These are phyloP conservation scores for Eristalis intricaria DNA, from an alignment of 2,888 invertebrate species.

Conservation along the genomic window DNA sequence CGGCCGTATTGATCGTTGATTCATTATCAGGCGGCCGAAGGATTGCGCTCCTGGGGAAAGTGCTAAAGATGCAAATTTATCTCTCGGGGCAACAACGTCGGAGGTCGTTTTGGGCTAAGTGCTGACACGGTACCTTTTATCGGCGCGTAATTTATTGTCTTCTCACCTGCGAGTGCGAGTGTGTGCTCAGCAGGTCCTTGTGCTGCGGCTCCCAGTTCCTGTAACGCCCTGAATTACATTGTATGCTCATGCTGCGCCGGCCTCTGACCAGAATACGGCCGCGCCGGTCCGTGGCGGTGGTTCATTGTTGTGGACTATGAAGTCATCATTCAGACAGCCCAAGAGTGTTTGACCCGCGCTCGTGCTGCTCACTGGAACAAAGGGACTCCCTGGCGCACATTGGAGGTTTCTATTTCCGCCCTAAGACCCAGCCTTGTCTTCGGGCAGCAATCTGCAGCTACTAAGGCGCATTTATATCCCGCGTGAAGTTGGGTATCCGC, in stretches of 20 bases:
- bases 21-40: not conserved
- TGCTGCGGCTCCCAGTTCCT: constrained; percentile 23
- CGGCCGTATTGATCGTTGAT: constrained; percentile 32
- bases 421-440: constrained; percentile 2
- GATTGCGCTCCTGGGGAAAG: constrained; percentile 36
- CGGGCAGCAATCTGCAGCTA: constrained; percentile 40
- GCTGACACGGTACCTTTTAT: constrained; percentile 7
- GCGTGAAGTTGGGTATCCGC: constrained; percentile 18
- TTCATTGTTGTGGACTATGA: constrained; percentile 25
- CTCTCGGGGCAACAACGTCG: constrained; percentile 13
- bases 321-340: constrained; percentile 60
- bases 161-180: not conserved
- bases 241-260: not conserved
- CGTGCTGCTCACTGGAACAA: constrained; percentile 52
- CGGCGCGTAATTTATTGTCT: constrained; percentile 11
- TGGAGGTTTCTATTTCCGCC: constrained; percentile 45
- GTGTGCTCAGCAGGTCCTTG: constrained; percentile 28
- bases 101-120: constrained; percentile 4
- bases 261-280: not conserved
- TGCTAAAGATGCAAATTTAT: constrained; percentile 60
- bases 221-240: constrained; percentile 37
- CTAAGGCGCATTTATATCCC: constrained; percentile 57
- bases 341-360: constrained; percentile 42
- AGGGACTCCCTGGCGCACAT: constrained; percentile 37
- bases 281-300: not conserved